Conservation (phyloP, 2,113 vertebrate species). For the Sorex fumeus region DNA sequence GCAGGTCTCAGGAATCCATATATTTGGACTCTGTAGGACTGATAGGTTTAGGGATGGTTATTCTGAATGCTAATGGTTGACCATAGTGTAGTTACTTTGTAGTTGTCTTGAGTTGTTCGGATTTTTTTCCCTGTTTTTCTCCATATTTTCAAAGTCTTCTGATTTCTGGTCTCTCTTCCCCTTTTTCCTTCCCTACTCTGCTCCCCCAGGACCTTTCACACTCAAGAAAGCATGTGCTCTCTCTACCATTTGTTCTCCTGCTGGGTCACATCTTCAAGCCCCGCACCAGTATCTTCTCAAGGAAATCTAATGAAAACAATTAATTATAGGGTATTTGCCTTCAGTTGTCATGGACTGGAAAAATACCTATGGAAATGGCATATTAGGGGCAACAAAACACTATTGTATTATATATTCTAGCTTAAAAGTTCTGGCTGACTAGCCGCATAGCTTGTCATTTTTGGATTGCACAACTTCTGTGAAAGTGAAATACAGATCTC, state of each 20-base stretch:
- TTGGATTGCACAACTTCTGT: background rate
- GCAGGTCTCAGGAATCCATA: background rate
- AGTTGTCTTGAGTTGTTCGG: background rate
- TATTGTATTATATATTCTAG: background rate
- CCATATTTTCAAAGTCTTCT: slow-evolving; percentile 34
- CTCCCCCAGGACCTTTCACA: no score
- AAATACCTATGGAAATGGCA: background rate
- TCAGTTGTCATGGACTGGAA: slow-evolving; percentile 9
- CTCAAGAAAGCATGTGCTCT: no score
- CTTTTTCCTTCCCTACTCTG: no score
- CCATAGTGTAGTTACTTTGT: slow-evolving; percentile 33
- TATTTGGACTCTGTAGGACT: background rate
- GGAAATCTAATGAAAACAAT: slow-evolving; percentile 22
- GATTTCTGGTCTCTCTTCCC: background rate
- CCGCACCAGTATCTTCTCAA: background rate
- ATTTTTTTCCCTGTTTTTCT: background rate
- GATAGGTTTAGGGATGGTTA: background rate
- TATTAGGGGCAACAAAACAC: background rate
- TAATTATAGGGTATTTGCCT: background rate
- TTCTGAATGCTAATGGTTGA: background rate
- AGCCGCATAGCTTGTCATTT: background rate
- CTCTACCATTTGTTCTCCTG: no score
- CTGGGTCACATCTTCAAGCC: background rate
- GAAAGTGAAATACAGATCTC: background rate
- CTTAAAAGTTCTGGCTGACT: background rate